These are phyloP conservation scores for Sabellastarte sp. DNA, from an alignment of 2,888 invertebrate species.

Conservation along the genomic window DNA sequence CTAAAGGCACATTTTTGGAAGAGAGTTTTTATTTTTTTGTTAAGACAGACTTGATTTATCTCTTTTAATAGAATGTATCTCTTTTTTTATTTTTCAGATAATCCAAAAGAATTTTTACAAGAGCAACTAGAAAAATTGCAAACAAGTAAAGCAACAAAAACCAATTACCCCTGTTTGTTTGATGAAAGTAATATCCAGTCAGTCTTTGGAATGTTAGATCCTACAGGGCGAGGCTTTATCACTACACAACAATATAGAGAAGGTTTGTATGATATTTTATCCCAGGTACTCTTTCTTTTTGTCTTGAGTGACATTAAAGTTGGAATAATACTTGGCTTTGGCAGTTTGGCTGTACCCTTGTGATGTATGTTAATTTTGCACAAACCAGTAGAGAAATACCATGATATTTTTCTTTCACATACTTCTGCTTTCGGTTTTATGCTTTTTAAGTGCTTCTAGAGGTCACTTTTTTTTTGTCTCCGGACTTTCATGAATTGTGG, in stretches of 20 bases:
- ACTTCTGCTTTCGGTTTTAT: no score
- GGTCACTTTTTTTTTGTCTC: no score
- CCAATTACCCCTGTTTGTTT: not conserved
- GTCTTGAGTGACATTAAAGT: not conserved
- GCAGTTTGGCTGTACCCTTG: not conserved
- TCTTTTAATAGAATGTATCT: no score
- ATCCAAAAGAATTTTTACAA: not conserved
- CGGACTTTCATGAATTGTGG: no score
- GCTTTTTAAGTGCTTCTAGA: no score
- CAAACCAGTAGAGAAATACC: no score
- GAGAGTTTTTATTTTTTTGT: slow-evolving; percentile 1
- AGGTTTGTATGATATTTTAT: not conserved
- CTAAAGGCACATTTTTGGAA: no score
- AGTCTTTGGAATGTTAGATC: slow-evolving; percentile 3
- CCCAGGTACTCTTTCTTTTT: not conserved
- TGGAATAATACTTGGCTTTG: not conserved
- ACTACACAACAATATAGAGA: slow-evolving; percentile 1
- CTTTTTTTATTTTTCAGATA: slow-evolving; percentile 2
- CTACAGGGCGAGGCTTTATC: not conserved
- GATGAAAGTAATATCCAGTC: slow-evolving; percentile 5
- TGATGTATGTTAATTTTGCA: no score
- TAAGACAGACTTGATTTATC: no score
- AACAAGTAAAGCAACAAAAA: not conserved
- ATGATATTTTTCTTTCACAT: no score
- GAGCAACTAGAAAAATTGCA: slow-evolving; percentile 3